Percentiles rank a stretch among this genome's conserved stretches.
Evolutionary conservation across 2,113 vertebrate genomes (phyloP).

Genomic region (Trogon surrucura): DNA sequence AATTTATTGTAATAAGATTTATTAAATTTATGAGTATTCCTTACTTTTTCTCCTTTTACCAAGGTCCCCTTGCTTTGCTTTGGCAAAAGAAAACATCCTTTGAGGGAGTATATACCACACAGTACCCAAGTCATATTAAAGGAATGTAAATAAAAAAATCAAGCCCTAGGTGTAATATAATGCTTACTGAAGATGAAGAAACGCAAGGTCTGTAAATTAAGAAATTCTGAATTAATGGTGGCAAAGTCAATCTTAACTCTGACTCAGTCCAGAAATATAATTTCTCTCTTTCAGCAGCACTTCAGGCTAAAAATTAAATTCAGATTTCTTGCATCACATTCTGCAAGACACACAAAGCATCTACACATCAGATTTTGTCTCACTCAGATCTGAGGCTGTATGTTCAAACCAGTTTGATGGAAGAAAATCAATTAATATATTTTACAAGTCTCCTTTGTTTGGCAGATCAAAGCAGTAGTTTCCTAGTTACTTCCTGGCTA

Average conservation of each 20-base stretch:
- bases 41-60: not conserved
- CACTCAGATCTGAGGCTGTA: not conserved
- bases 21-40: conserved; percentile 18
- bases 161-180: not conserved
- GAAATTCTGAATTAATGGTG: not conserved
- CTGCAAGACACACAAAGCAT: not conserved
- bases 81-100: not conserved
- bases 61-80: not conserved
- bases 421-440: conserved; percentile 50
- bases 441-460: not conserved
- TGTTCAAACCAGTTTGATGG: not conserved
- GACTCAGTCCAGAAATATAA: not conserved
- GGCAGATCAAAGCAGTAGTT: conserved; percentile 12
- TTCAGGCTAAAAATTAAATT: conserved; percentile 1
- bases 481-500: not conserved
- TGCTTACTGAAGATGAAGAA: not conserved
- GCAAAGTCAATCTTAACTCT: not conserved
- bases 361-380: not conserved
- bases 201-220: not conserved
- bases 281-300: not conserved
- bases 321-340: not conserved
- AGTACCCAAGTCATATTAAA: not conserved
- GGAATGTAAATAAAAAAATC: not conserved
- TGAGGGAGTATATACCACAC: not conserved
- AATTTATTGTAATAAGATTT: conserved; percentile 30